These are phyloP conservation scores for Drosophila anomelani DNA, from an alignment of 2,888 invertebrate genomes.

Conservation along the genomic window DNA sequence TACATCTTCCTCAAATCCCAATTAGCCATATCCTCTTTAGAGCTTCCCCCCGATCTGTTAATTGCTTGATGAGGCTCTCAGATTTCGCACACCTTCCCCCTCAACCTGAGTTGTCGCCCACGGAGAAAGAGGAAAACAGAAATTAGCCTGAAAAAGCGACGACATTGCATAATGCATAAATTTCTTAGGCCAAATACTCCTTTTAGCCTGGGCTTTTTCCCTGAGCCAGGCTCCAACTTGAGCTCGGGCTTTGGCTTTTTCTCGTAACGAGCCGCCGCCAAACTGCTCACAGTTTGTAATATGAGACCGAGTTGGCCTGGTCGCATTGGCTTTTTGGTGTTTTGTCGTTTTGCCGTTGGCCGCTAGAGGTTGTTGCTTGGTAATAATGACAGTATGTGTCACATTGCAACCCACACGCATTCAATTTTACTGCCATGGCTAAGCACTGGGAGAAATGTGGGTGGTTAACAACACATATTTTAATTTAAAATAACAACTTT, in stretches of 20 bases:
- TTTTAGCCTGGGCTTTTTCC: slow-evolving; percentile 23
- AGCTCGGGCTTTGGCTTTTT: slow-evolving; percentile 52
- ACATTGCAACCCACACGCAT: slow-evolving; percentile 83
- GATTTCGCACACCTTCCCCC: slow-evolving; percentile 10
- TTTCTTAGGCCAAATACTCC: slow-evolving; percentile 46
- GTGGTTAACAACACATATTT: too few relatives aligned
- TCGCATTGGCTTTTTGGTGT: slow-evolving; percentile 38
- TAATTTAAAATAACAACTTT: too few relatives aligned
- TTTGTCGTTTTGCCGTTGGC: slow-evolving; percentile 46
- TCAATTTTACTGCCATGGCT: slow-evolving; percentile 71
- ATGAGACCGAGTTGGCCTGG: slow-evolving; percentile 55
- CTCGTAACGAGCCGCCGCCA: slow-evolving; percentile 76
- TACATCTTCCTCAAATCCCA: slow-evolving; percentile 2
- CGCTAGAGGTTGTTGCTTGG: slow-evolving; percentile 76
- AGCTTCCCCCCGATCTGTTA: slow-evolving; percentile 16
- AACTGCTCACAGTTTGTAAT: slow-evolving; percentile 64
- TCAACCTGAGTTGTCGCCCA: slow-evolving; percentile 4
- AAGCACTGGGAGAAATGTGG: not conserved
- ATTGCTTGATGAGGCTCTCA: slow-evolving; percentile 24
- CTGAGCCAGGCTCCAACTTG: slow-evolving; percentile 20
- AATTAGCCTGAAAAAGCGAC: slow-evolving; percentile 39
- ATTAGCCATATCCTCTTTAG: slow-evolving; percentile 3
- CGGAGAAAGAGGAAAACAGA: slow-evolving; percentile 17
- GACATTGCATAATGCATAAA: slow-evolving; percentile 70
- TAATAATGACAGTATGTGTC: slow-evolving; percentile 83